phyloP scores from a whole-genome alignment of 2,888 invertebrate genomes.

The Caenorhabditis doughertyi region DNA sequence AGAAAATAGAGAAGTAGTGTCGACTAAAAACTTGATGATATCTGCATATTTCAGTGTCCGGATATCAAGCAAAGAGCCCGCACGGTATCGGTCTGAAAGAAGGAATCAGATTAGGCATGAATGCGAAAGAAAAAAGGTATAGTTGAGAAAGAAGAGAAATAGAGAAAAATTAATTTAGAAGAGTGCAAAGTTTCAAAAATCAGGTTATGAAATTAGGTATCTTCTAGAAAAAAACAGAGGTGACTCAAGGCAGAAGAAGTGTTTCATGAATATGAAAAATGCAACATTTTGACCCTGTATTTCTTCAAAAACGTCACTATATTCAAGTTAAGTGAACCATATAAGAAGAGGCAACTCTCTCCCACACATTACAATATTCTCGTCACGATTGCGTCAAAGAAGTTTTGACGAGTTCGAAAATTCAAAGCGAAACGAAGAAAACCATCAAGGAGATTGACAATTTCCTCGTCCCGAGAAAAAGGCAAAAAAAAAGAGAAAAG shows the following conservation, averaged over 20 bases:
- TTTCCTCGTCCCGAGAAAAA: neutral
- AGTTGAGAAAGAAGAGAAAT: neutral
- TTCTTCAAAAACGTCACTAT: too few relatives aligned
- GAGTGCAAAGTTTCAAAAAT: neutral
- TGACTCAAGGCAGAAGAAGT: too few relatives aligned
- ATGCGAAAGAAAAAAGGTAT: neutral
- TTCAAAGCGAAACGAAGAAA: too few relatives aligned
- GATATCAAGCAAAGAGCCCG: slow-evolving; percentile 51
- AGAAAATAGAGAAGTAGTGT: neutral
- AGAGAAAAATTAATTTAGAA: neutral
- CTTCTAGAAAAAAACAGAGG: too few relatives aligned
- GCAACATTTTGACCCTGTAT: too few relatives aligned
- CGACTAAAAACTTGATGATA: slow-evolving; percentile 44
- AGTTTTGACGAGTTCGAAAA: too few relatives aligned
- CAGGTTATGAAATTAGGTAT: neutral
- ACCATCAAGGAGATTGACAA: neutral
- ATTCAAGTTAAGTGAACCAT: too few relatives aligned
- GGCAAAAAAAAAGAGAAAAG: slow-evolving; percentile 2
- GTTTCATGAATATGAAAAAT: too few relatives aligned
- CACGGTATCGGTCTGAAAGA: slow-evolving; percentile 38
- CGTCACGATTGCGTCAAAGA: too few relatives aligned
- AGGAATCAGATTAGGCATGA: neutral
- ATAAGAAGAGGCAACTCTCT: too few relatives aligned
- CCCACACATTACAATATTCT: too few relatives aligned
- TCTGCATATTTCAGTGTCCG: slow-evolving; percentile 45